Evolutionary conservation across 2,113 vertebrate genomes (phyloP), one percentile per base, ranked within the genome.

Genomic region (Lasiurus borealis): DNA sequence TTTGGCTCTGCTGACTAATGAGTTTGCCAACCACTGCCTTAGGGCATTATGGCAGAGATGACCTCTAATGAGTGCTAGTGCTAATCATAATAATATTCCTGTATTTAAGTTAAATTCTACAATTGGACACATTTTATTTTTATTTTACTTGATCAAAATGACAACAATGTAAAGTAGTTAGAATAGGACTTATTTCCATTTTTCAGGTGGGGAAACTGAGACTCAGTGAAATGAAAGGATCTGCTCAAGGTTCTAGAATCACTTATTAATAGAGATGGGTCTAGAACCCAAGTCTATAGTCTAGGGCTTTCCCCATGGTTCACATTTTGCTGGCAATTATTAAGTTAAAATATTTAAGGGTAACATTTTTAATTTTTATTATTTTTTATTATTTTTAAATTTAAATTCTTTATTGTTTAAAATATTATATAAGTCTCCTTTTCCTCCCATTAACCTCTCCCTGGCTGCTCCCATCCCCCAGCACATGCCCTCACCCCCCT

Each of bases 111-210:
- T 66, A 14, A 21, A 8, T 48, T 64, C 52, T 73, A 54, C 6
- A 34, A 5, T 40, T 72, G 25, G 46, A 31, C 2, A 0, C 9
- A 16, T 68, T 83, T 73, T 5, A 73, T 76, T 83, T 50, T 64
- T 84, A 36, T 66, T 62, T 85, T 71, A 75, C 69, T 94, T 75
- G 6, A 50, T 85, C 77, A 73, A 84, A 48, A 64, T 82, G 36
- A 16, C 19, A 91, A 5, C 2, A 13, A 3, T n/a, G 15, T 62
- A 7, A 69, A 14, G 11, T 52, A n/a, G 40, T 80, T 87, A 69
- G 75, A 83, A 36, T 31, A 64, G 48, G 29, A 52, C 5, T 77
- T 31, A 66, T 72, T n/a, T 81, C n/a, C 34, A 23, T 44, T 71
- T 95, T 82, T 69, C n/a, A 71, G 25, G 19, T 72, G 34, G 46